These are phyloP conservation scores for Pangasius larnaudii DNA, from an alignment of 2,797 vertebrate species.

Conservation along the genomic window DNA sequence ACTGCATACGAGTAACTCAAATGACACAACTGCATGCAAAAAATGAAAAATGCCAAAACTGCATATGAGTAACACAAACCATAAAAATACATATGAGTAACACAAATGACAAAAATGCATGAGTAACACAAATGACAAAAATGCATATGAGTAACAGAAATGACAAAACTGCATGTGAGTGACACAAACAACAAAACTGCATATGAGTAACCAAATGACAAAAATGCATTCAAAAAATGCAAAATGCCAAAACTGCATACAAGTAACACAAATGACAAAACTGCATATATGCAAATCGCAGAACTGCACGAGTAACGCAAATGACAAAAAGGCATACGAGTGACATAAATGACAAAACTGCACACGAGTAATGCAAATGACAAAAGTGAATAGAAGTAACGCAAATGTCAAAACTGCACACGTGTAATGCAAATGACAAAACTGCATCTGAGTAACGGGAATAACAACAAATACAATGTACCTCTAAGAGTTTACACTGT, in stretches of 20 bases:
- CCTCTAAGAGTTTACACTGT: not conserved
- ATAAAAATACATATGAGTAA: no score
- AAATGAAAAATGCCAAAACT: no score
- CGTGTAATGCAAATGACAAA: not conserved
- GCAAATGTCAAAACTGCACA: not conserved
- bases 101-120: not conserved
- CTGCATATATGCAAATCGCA: not conserved
- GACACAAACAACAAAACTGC: not conserved
- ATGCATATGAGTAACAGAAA: not conserved
- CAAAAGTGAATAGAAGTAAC: not conserved
- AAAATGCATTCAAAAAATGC: not conserved
- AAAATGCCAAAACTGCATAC: not conserved
- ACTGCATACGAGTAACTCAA: no score
- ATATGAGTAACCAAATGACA: not conserved
- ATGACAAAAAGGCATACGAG: not conserved
- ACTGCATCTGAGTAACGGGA: not conserved
- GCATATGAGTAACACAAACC: no score
- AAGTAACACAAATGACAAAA: not conserved
- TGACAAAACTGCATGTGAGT: not conserved
- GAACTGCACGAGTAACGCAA: not conserved
- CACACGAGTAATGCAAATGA: not conserved
- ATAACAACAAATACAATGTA: not conserved
- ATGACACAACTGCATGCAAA: no score
- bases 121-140: not conserved
- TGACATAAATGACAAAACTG: not conserved